Percentiles rank a stretch among this genome's conserved stretches.
Evolutionary conservation across 2,113 vertebrate genomes (phyloP).

Genomic region (Equus quagga): DNA sequence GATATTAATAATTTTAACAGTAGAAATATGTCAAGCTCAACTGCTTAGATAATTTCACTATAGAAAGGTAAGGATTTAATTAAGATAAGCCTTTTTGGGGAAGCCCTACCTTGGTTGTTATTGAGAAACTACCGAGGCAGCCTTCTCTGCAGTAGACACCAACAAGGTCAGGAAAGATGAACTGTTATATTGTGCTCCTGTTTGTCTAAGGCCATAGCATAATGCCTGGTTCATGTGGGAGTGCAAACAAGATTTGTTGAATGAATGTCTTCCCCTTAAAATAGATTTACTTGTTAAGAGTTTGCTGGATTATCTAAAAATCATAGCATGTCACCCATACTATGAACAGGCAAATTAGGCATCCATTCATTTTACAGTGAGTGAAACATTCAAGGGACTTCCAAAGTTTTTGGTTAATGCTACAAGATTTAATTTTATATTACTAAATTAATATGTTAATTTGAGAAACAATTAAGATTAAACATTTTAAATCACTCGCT

Average conservation of each 20-base stretch:
- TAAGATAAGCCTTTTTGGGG: neutral
- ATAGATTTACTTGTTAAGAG: neutral
- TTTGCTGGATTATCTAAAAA: neutral
- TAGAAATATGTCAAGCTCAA: neutral
- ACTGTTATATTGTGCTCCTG: neutral
- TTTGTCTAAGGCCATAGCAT: neutral
- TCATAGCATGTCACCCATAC: neutral
- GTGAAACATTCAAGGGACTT: neutral
- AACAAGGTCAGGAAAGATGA: neutral
- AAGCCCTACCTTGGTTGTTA: neutral
- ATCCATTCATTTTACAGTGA: neutral
- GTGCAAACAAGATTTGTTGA: neutral
- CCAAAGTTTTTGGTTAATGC: neutral
- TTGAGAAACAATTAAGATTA: slow-evolving; percentile 11
- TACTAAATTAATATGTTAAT: neutral
- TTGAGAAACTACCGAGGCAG: neutral
- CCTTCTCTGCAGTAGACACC: neutral
- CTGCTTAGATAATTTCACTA: neutral
- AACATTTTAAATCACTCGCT: slow-evolving; percentile 8
- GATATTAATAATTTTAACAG: slow-evolving; percentile 9
- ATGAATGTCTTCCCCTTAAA: neutral
- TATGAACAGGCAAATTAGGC: neutral
- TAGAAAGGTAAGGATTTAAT: neutral
- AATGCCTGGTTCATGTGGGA: neutral
- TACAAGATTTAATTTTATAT: slow-evolving; percentile 34